Evolutionary conservation across 1,140 invertebrate species (phyloP).

Genomic region (Pseudomyrmex concolor): DNA sequence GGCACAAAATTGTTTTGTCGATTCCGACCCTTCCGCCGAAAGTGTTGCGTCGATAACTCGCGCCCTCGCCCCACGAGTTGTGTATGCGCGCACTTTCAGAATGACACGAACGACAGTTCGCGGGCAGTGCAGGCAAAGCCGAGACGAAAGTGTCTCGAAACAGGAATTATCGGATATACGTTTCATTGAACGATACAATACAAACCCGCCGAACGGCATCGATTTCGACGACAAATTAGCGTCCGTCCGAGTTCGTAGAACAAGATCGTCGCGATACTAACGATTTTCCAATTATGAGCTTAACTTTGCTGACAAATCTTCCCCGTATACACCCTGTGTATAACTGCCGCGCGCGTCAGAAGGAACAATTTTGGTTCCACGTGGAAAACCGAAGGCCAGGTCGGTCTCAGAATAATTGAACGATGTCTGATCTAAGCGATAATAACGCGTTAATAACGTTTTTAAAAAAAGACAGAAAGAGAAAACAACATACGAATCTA

Average conservation of each 20-base stretch:
- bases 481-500: too few species aligned
- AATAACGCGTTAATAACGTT: not conserved
- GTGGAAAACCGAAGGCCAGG: constrained; percentile 23
- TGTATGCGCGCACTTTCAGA: constrained; percentile 47
- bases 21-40: constrained; percentile 68
- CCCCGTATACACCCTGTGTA: not conserved
- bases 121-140: constrained; percentile 58
- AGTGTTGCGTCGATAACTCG: constrained; percentile 72
- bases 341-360: not conserved
- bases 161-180: constrained; percentile 74
- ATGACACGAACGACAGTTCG: constrained; percentile 72
- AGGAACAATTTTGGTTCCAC: not conserved
- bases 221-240: constrained; percentile 75
- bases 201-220: constrained; percentile 39
- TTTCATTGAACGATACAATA: constrained; percentile 9
- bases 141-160: constrained; percentile 65
- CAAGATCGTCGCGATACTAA: constrained; percentile 81
- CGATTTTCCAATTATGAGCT: constrained; percentile 83
- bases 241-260: constrained; percentile 46
- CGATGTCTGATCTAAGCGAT: not conserved
- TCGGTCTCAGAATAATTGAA: not conserved
- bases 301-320: constrained; percentile 53
- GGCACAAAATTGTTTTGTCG: constrained; percentile 75
- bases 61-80: constrained; percentile 44
- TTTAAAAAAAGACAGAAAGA: too few species aligned